A percentile compares a stretch with the other conserved stretches of the same genome.
Conservation (phyloP, 2,888 invertebrate genomes). For the Pyrocoelia pectoralis region DNA sequence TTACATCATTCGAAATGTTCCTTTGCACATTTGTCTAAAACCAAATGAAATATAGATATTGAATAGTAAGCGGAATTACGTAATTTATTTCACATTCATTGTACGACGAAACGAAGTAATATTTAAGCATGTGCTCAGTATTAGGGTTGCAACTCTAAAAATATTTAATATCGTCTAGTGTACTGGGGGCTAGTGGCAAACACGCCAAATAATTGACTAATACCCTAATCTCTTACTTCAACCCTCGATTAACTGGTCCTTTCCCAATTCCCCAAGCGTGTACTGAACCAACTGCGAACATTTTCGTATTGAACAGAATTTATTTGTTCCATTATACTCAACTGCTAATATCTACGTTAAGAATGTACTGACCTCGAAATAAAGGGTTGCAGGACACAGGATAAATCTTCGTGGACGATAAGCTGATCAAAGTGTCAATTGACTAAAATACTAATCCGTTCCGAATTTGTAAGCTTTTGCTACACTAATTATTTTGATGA, state of each 20-base stretch:
- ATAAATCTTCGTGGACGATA: conserved; percentile 37
- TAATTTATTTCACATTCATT: conserved; percentile 11
- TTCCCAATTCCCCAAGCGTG: conserved; percentile 34
- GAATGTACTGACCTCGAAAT: conserved; percentile 34
- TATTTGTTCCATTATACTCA: conserved; percentile 24
- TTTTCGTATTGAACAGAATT: conserved; percentile 23
- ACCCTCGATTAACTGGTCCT: conserved; percentile 45
- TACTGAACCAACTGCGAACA: conserved; percentile 29
- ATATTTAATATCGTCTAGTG: conserved; percentile 30
- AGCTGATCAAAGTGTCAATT: conserved; percentile 45
- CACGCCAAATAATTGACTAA: conserved; percentile 48
- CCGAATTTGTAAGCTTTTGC: conserved; percentile 27
- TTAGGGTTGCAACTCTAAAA: conserved; percentile 27
- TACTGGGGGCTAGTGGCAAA: conserved; percentile 38
- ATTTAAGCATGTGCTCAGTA: conserved; percentile 1
- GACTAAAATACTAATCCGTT: conserved; percentile 43
- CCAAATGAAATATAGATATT: too few relatives aligned
- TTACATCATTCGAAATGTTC: too few relatives aligned
- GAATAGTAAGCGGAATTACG: too few relatives aligned
- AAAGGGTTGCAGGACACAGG: conserved; percentile 38
- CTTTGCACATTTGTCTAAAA: too few relatives aligned
- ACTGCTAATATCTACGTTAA: conserved; percentile 23
- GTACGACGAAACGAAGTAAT: neutral
- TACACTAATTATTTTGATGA: conserved; percentile 30
- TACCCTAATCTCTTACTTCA: conserved; percentile 43